Evolutionary conservation across 2,888 invertebrate genomes (phyloP).

Genomic region (Mesorhabditis sp.): DNA sequence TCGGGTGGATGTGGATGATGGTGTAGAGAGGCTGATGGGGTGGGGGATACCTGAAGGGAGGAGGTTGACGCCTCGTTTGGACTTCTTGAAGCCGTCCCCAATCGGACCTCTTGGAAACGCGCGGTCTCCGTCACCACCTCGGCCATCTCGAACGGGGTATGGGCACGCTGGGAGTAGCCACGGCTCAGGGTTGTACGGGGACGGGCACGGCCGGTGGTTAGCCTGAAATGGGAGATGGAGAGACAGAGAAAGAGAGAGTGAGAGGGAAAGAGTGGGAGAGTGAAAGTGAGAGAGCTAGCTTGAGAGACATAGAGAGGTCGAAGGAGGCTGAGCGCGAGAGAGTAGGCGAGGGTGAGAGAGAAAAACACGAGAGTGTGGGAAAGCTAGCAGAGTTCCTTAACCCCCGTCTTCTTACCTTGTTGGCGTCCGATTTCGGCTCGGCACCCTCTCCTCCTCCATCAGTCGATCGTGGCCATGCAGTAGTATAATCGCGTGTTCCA

Average conservation of each 20-base stretch:
- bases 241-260: too few species aligned
- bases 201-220: not conserved
- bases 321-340: not conserved
- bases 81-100: not conserved
- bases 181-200: constrained; percentile 4
- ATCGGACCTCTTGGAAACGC: not conserved
- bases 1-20: too few species aligned
- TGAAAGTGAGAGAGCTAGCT: constrained; percentile 3
- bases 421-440: constrained; percentile 15
- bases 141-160: not conserved
- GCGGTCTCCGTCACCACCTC: not conserved
- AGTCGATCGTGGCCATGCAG: constrained; percentile 53
- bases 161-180: not conserved
- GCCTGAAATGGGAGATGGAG: not conserved
- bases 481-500: constrained; percentile 44
- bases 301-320: not conserved
- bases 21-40: too few species aligned
- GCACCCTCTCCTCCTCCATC: constrained; percentile 20
- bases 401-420: constrained; percentile 16
- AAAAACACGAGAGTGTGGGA: not conserved
- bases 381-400: constrained; percentile 1
- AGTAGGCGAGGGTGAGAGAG: not conserved
- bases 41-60: too few species aligned
- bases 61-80: too few species aligned
- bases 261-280: too few species aligned